Base-by-base conservation (phyloP, 92 coral and sea anemone species). In the Porites lobata region DNA sequence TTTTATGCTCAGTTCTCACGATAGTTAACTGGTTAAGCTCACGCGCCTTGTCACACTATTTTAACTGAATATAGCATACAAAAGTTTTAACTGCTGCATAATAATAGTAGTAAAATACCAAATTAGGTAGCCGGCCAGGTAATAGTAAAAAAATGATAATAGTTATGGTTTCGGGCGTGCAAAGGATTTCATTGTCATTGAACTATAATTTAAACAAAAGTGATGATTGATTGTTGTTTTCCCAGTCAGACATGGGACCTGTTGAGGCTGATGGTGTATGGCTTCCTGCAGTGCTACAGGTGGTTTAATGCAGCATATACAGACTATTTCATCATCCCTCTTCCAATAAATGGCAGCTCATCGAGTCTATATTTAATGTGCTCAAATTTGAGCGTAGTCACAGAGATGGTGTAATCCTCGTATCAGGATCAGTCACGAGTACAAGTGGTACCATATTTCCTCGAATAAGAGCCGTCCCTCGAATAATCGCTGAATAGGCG, bases 331-430 rank as follows among this genome's bases (percentile, higher is more conserved):
- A 29, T 81, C 69, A 72, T 72, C 9, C 91, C 86, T 4, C 79
- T 87, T 11, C 29, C 76, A 3, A 87, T 87, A 9, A 87, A 87
- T 87, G 90, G 79, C n/a, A 79, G 90, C 62, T 70, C 65, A 87
- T 72, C 64, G 81, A 80, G 14, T 87, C 91, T 2, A 62, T 87
- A 6, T 87, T 87, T 59, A 87, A 87, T 80, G 80, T 61, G 0
- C 59, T 87, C 9, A 87, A 87, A 66, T 87, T 22, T n/a, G 11
- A 77, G 74, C 75, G 61, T 51, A 67, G 84, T 47, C 77, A 86
- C 53, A 50, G 84, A 50, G 84, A 77, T 86, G 89, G 75, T 50
- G 56, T 24, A 1, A 76, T 77, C 77, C 77, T 76, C 1, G 76
- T 85, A 11, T 75, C 82, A 43, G 82, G 82, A 9, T 51, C 73